Base-by-base conservation (phyloP, 2,888 invertebrate genomes). In the Chydorus sphaericus region DNA sequence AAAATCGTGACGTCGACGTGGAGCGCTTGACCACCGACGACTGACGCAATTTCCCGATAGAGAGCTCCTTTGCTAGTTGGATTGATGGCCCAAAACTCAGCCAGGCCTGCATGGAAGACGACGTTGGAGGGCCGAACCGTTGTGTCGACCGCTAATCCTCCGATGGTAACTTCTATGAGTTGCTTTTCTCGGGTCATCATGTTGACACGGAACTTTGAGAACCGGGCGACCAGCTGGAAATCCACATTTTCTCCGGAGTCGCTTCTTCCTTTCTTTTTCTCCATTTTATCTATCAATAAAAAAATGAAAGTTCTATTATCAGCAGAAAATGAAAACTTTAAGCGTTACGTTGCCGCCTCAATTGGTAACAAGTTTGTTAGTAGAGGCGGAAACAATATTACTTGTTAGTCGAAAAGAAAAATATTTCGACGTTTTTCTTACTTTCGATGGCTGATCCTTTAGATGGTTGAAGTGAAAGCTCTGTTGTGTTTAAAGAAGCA, bases 31-130 rank as follows among this genome's bases (percentile, higher is more conserved):
- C 83, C 69, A 55, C 84, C 86, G 48, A 84, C 77, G 30, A 91
- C 85, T 62, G 82, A 82, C 56, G 94, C 70, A 59, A 94, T 88
- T 86, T 93, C 67, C 14, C 76, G 80, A 69, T 96, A 89, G 58
- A 81, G 71, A n/a, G 85, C 82, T 0, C 67, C 62, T 0, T 80
- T 77, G 0, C 80, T 77, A 66, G 86, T 84, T 26, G 87, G 76
- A 73, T 97, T 93, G 56, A 78, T 74, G 7, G 96, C 79, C 52
- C 77, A 75, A 53, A 96, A 79, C 59, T 85, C 81, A 39, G 78
- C 78, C 8, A 96, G 73, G 1, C 78, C 75, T 20, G 85, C 79
- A 55, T 79, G 79, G 2, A 90, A 75, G 67, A 83, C 79, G 0
- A 85, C 90, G 66, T 85, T 85, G 0, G 84, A 81, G 38, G 79